Evolutionary conservation across 2,113 vertebrate genomes (phyloP), one percentile per base, ranked within the genome.

Genomic region (Platysteira castanea): DNA sequence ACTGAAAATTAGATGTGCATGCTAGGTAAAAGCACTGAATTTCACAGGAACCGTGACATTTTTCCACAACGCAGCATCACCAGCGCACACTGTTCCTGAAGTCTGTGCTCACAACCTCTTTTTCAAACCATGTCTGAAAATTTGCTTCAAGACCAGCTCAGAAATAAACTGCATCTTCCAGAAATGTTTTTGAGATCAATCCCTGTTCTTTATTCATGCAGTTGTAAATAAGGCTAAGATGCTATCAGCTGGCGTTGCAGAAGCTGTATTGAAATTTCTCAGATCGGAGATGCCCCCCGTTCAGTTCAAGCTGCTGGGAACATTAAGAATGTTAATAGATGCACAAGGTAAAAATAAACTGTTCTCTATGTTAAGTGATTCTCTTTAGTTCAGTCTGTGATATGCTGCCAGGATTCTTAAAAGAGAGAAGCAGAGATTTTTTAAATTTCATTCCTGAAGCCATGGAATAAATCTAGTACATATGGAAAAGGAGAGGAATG

Each of bases 201-300:
- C 50, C 57, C 78, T 97, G 50, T 93, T 95, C 63, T 97, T 84
- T 96, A 80, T 96, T 85, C 97, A 79, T 82, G 24, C 97, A 99
- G 99, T 99, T 98, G 98, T 99, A 91, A 99, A 99, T 98, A 99
- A 99, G 95, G 98, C 99, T 73, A 99, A 99, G 98, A 99, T 99
- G 99, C 98, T 99, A 87, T 98, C 99, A 33, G 98, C 99, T 49
- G 99, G 99, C 1, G 99, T 99, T 67, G 98, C 99, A 35, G 99
- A 99, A 52, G 98, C 99, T 71, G 99, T 99, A 82, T 95, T 99
- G 97, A 99, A 99, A 97, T 99, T 99, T 88, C 98, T 99, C 88
- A 99, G 98, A 92, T 99, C 99, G 2, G 99, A 99, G 98, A 99
- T 99, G 99, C 99, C 99, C 67, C 99, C 99, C 1, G 99, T 99